Evolutionary conservation across 37 sponge, comb jelly and placozoan genomes (phyloP), one percentile per base, ranked within the genome.

Genomic region (Halichondria panicea): DNA sequence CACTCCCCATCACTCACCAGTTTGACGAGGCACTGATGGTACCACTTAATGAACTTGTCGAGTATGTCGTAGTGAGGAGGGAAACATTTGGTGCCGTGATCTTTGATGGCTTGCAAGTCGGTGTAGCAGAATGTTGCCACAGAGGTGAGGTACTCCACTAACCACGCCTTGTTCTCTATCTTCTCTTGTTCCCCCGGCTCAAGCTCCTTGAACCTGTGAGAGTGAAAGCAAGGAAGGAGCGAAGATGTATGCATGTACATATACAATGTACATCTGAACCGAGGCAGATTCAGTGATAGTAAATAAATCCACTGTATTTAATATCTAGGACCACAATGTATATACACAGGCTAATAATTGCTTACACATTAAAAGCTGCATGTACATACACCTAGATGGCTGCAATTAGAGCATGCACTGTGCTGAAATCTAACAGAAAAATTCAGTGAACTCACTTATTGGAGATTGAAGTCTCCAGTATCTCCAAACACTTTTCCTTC

Each of bases 11-110:
- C 6, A 73, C 86, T 69, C 43, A 95, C 92, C 77, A 88, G 48
- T 46, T 88, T 72, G 25, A 39, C 30, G 19, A 95, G 92, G 41
- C 68, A 73, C 31, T 45, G 43, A 36, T 91, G 89, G 75, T 91
- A 91, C 35, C 62, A 42, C 48, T 61, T 71, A 0, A 95, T 63
- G 72, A 81, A 95, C 53, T 75, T 75, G 54, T 72, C 70, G 59
- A 88, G 45, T 27, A 95, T 91, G 33, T 88, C 46, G 69, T 91
- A 95, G 46, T 46, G 61, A 0, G 86, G 81, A 43, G 91, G 91
- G 54, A 79, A 72, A 43, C 75, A 79, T 32, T 54, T 1, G 7
- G 4, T 32, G 4, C 78, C 89, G 5, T 77, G 28, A n/a, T 84
- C 73, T 44, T 74, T 77, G 54, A 91, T 68, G 34, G 48, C 68